Conservation (phyloP, 2,888 invertebrate species). For the Hecatera dysodea region DNA sequence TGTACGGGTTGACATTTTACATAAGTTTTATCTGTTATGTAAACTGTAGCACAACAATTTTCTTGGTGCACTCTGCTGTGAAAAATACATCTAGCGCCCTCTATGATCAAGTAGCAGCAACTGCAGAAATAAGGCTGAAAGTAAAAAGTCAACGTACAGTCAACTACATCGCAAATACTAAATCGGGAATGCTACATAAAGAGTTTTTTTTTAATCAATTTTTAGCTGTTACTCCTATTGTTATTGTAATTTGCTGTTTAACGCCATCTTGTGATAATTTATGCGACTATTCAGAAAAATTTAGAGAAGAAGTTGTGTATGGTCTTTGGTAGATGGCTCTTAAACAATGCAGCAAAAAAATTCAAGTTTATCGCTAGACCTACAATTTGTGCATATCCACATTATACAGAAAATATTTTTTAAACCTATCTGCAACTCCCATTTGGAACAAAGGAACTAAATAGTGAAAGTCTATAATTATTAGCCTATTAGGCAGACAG, state of each 20-base stretch:
- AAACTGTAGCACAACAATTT: conserved; percentile 43
- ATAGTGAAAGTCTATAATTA: not conserved
- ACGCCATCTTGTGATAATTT: conserved; percentile 23
- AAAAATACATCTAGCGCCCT: conserved; percentile 57
- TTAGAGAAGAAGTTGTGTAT: not conserved
- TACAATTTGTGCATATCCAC: no score
- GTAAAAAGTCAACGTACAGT: no score
- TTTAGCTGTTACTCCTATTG: no score
- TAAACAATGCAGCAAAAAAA: no score
- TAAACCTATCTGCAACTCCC: not conserved
- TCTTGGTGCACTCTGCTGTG: not conserved
- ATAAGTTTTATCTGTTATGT: conserved; percentile 37
- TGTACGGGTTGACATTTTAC: conserved; percentile 4
- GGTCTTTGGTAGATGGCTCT: conserved; percentile 24
- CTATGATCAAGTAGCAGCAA: conserved; percentile 66
- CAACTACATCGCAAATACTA: not conserved
- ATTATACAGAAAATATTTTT: no score
- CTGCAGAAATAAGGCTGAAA: not conserved
- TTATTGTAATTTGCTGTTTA: no score
- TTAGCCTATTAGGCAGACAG: no score
- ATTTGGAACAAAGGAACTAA: not conserved
- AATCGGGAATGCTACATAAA: not conserved
- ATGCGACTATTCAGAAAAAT: not conserved
- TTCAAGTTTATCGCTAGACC: no score
- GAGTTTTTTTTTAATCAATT: no score